Base-by-base conservation (phyloP, 2,888 invertebrate genomes). In the Azorinus chamasolen region DNA sequence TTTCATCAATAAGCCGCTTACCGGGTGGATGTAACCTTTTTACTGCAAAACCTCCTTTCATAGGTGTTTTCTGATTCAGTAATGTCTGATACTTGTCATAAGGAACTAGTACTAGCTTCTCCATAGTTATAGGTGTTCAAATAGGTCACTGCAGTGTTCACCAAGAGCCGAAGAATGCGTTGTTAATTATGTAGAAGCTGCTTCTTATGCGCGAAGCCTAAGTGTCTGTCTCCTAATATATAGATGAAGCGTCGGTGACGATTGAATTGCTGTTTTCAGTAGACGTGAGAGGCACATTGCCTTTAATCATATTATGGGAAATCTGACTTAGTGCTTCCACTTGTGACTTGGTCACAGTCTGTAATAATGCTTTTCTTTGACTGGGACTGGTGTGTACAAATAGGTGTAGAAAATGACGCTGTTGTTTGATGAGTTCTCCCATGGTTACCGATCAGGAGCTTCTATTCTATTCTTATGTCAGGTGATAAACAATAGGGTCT, bases 341-440 rank as follows among this genome's bases (percentile, higher is more conserved):
- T 57, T 76, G 76, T 12, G 20, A 39, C 45, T 53, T 53, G 14
- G 68, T 55, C 18, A 68, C 45, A 6, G 70, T 70, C 10, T 48
- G 39, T 24, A 75, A 45, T 14, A 75, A 45, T 14, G 61, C 65
- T 54, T 63, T 63, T 37, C 74, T 70, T 24, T 75, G 75, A 18
- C 45, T 20, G 2, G 53, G 14, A 12, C 41, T 27, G 14, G 68
- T 55, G 14, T 68, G 16, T 20, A 77, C 43, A 12, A 68, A 45
- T 10, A 62, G 16, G 20, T 54, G 25, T 51, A 70, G 53, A 27
- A 69, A 69, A 37, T 64, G 59, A 54, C 59, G 58, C 39, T 72
- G 68, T 18, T 58, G 43, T 55, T 51, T 72, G 16, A 72, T 53
- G 1, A 63, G 24, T 54, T 53, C 62, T 14, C 51, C 57, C 77